A percentile compares a stretch with the other conserved stretches of the same genome.
These are phyloP conservation scores for Crax fasciolata DNA, from an alignment of 2,797 vertebrate genomes.

Conservation along the genomic window DNA sequence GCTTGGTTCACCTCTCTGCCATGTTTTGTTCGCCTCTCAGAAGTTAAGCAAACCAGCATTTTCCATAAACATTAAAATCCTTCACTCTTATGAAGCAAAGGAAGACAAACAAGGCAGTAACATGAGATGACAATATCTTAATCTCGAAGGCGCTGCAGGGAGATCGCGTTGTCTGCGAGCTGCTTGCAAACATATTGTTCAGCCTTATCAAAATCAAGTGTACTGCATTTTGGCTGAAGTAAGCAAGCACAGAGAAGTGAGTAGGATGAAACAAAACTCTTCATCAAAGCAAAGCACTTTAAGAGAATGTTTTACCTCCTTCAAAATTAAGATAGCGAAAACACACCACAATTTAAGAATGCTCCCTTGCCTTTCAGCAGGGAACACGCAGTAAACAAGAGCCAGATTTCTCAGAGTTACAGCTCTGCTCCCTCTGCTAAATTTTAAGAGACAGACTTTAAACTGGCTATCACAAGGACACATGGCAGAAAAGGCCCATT, in stretches of 20 bases:
- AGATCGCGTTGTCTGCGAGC: background rate
- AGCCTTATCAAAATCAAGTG: background rate
- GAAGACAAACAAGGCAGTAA: background rate
- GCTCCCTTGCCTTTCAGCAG: background rate
- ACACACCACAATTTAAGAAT: background rate
- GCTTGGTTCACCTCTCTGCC: background rate
- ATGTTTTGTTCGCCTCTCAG: background rate
- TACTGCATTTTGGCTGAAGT: background rate
- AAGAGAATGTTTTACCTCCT: background rate
- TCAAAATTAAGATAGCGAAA: background rate
- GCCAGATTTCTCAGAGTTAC: background rate
- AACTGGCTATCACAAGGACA: background rate
- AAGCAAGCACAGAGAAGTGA: background rate
- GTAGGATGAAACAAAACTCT: background rate
- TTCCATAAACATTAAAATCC: background rate
- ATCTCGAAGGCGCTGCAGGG: background rate
- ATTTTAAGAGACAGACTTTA: background rate
- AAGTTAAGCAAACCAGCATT: background rate
- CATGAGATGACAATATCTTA: background rate
- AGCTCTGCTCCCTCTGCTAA: background rate
- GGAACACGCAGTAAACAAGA: background rate
- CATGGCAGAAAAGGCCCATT: background rate
- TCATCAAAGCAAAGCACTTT: background rate
- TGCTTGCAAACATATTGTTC: background rate
- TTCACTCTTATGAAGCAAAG: background rate